Percentiles rank a stretch among this genome's conserved stretches.
Conservation (phyloP, 1,140 invertebrate genomes). For the Lepidurus couesii region DNA sequence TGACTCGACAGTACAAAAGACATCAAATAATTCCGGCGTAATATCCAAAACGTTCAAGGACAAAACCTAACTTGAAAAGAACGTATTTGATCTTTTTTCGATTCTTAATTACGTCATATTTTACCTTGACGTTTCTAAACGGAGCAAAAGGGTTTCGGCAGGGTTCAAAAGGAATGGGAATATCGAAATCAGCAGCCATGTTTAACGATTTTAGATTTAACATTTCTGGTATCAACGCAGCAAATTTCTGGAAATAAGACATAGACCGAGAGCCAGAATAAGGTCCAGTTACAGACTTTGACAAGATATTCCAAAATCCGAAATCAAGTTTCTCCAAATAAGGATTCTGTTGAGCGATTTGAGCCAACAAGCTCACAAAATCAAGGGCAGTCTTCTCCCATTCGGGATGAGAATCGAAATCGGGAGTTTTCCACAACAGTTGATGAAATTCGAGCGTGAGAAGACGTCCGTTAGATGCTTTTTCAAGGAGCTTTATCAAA, state of each 20-base stretch:
- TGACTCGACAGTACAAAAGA: constrained; percentile 5
- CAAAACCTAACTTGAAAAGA: not conserved
- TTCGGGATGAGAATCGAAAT: constrained; percentile 15
- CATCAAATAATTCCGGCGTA: not conserved
- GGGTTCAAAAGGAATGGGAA: not conserved
- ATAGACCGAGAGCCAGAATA: not conserved
- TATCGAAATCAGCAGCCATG: not conserved
- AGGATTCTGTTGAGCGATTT: not conserved
- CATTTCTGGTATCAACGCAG: not conserved
- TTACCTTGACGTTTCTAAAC: constrained; percentile 9
- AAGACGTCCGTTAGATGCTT: not conserved
- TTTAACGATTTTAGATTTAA: not conserved
- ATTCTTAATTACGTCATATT: not conserved
- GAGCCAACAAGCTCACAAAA: not conserved
- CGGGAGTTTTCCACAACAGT: constrained; percentile 7
- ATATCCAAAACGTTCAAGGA: not conserved
- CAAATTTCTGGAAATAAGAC: not conserved
- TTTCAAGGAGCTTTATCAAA: not conserved
- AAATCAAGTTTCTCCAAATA: not conserved
- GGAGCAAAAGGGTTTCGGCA: not conserved
- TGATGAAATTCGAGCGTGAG: not conserved
- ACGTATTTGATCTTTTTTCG: too few species aligned
- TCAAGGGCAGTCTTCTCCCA: not conserved
- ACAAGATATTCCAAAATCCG: not conserved
- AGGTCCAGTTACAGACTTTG: not conserved